A percentile compares a stretch with the other conserved stretches of the same genome.
Conservation (phyloP, 2,888 invertebrate species). For the Yponomeuta cagnagella region DNA sequence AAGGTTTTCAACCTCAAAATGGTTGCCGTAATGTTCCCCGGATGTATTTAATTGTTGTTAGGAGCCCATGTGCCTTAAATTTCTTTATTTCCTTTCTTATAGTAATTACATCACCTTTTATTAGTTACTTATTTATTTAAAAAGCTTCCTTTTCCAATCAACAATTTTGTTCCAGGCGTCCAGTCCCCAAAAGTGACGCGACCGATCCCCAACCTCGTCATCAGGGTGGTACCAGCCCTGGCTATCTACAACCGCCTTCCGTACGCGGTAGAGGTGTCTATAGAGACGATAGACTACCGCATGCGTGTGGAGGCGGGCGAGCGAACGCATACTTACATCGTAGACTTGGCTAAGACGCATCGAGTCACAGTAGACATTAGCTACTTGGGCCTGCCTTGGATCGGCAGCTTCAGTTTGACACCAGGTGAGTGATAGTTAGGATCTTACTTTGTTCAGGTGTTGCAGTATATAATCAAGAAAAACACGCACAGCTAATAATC, state of each 20-base stretch:
- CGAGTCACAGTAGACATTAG: constrained; percentile 66
- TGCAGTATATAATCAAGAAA: no score
- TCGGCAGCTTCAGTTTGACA: constrained; percentile 80
- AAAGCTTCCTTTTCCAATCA: no score
- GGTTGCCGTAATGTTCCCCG: no score
- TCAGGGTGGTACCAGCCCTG: constrained; percentile 84
- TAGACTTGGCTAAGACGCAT: constrained; percentile 77
- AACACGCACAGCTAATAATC: no score
- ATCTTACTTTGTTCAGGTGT: no score
- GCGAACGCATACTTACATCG: constrained; percentile 79
- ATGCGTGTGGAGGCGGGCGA: constrained; percentile 83
- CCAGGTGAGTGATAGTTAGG: constrained; percentile 48
- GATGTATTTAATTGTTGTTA: no score
- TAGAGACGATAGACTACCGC: constrained; percentile 20
- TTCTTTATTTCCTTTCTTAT: no score
- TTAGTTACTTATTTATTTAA: no score
- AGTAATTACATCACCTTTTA: no score
- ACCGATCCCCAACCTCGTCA: constrained; percentile 81
- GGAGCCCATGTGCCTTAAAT: no score
- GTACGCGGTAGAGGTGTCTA: constrained; percentile 74
- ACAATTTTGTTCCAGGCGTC: constrained; percentile 38
- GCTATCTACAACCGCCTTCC: constrained; percentile 86
- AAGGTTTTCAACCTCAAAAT: no score
- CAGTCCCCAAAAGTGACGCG: constrained; percentile 57
- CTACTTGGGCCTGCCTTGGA: constrained; percentile 82